Conservation (phyloP, 2,113 vertebrate species). For the Percopsis transmontana region DNA sequence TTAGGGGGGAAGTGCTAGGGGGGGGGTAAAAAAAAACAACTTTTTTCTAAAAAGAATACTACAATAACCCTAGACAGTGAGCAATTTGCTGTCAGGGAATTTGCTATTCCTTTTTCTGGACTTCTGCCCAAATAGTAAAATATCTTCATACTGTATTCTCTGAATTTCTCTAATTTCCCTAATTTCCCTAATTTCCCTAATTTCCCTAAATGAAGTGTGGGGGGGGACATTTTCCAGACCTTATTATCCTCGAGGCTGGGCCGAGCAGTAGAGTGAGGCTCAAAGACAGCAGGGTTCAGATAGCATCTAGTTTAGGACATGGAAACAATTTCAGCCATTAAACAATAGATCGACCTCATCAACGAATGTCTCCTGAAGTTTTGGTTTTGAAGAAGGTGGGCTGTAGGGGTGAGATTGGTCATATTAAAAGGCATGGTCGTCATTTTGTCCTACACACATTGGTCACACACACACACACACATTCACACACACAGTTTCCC, state of each 20-base stretch:
- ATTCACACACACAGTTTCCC: slow-evolving; percentile 24
- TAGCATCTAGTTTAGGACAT: too few relatives aligned
- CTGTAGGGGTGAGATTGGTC: slow-evolving; percentile 11
- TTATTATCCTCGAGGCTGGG: not conserved
- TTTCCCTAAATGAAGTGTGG: not conserved
- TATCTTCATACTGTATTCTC: too few relatives aligned
- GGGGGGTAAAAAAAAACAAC: too few relatives aligned
- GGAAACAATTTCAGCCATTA: not conserved
- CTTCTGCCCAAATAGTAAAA: too few relatives aligned
- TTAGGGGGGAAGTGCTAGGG: slow-evolving; percentile 14
- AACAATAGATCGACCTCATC: not conserved
- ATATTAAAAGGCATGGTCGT: slow-evolving; percentile 24
- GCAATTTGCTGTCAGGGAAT: too few relatives aligned
- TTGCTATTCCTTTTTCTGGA: too few relatives aligned
- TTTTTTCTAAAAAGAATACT: slow-evolving; percentile 23
- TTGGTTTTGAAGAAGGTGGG: not conserved
- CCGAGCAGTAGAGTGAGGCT: too few relatives aligned
- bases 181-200: not conserved
- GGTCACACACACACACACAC: slow-evolving; percentile 17
- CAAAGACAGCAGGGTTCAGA: too few relatives aligned
- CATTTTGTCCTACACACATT: slow-evolving; percentile 46
- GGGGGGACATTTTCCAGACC: not conserved
- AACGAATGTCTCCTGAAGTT: slow-evolving; percentile 8
- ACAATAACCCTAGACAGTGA: too few relatives aligned
- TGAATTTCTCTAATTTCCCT: not conserved